phyloP scores from a whole-genome alignment of 2,113 vertebrate genomes.

The Ptychochromis oligacanthus region DNA sequence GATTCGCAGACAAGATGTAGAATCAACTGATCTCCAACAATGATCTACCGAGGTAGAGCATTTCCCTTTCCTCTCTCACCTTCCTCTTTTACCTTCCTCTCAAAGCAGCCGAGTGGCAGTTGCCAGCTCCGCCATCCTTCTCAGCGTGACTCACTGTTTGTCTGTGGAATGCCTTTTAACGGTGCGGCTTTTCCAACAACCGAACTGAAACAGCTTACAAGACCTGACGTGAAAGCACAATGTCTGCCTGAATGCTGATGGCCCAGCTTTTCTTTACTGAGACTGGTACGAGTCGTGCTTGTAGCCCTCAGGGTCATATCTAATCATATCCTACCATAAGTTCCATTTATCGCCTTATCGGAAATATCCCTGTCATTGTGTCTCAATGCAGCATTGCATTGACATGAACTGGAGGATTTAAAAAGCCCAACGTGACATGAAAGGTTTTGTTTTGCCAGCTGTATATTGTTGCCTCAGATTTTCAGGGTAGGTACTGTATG shows the following conservation, averaged over 20 bases:
- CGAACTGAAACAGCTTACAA: not conserved
- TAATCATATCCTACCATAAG: not conserved
- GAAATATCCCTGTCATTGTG: not conserved
- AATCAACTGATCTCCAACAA: not conserved
- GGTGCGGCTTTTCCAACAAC: not conserved
- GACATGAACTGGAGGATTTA: not conserved
- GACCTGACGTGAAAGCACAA: not conserved
- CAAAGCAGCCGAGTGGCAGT: not conserved
- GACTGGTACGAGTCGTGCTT: accelerated
- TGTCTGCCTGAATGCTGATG: not conserved
- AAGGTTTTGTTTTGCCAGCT: not conserved
- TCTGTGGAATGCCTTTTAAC: not conserved
- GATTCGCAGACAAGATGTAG: not conserved
- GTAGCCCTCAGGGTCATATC: not conserved
- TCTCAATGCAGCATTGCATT: not conserved
- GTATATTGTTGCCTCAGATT: not conserved
- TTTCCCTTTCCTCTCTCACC: not conserved
- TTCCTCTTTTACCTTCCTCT: not conserved
- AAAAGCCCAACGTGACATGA: not conserved
- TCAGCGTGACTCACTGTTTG: not conserved
- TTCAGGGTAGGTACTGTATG: not conserved
- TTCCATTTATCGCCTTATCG: not conserved
- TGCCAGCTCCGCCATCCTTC: not conserved
- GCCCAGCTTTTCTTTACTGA: not conserved
- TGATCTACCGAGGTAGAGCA: not conserved